These are phyloP conservation scores for Cossypha dichroa DNA, from an alignment of 2,797 vertebrate species.

Conservation along the genomic window DNA sequence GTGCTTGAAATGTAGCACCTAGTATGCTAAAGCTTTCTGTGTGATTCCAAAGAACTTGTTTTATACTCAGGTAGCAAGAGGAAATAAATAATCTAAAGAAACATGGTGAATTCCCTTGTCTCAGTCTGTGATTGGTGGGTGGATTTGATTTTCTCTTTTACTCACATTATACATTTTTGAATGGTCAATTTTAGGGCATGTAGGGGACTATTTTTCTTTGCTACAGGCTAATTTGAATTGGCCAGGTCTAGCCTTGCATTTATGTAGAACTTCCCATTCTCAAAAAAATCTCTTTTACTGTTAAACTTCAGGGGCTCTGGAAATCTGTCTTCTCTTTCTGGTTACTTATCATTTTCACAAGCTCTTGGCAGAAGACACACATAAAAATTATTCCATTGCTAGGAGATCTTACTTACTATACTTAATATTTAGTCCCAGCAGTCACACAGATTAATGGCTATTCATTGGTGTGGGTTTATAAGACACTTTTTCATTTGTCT, in stretches of 20 bases:
- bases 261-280: background rate
- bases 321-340: background rate
- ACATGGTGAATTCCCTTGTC: background rate
- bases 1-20: background rate
- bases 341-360: background rate
- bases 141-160: background rate
- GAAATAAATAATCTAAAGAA: background rate
- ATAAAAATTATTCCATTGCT: background rate
- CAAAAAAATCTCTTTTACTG: background rate
- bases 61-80: background rate
- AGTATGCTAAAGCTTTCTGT: background rate
- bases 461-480: background rate
- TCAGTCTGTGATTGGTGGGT: background rate
- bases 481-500: background rate
- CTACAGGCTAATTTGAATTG: background rate
- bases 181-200: background rate
- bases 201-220: background rate
- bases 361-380: background rate
- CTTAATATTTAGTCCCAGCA: background rate
- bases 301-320: background rate
- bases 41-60: background rate
- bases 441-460: background rate
- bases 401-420: background rate
- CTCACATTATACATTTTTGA: background rate
- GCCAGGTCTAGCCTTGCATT: background rate